A percentile compares a stretch with the other conserved stretches of the same genome.
Conservation (phyloP, 2,888 invertebrate species). For the Trypoxylon attenuatum region DNA sequence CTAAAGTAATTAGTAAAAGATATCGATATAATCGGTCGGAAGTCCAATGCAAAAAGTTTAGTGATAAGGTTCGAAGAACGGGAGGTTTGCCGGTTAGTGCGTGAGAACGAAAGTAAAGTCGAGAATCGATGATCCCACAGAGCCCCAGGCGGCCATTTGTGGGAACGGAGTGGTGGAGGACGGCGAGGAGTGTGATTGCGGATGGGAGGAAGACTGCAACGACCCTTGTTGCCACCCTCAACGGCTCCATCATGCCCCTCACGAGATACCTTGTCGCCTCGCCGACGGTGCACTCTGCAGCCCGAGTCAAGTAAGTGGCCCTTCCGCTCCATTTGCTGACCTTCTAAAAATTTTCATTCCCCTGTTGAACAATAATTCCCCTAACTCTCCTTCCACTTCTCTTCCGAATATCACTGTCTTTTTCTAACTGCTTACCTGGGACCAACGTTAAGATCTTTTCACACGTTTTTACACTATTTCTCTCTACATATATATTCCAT, state of each 20-base stretch:
- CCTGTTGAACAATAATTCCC: constrained; percentile 1
- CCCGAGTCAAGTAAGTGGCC: constrained; percentile 82
- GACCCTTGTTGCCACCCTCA: constrained; percentile 95
- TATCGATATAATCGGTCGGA: too few relatives aligned
- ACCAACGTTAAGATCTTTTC: too few relatives aligned
- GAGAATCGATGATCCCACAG: constrained; percentile 75
- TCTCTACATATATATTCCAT: too few relatives aligned
- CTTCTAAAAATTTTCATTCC: constrained; percentile 12
- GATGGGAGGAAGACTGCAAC: constrained; percentile 96
- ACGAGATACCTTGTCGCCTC: constrained; percentile 89
- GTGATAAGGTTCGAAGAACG: too few relatives aligned
- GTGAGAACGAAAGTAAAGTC: constrained; percentile 18
- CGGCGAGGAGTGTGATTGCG: constrained; percentile 98
- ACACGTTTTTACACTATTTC: too few relatives aligned
- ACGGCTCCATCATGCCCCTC: constrained; percentile 83
- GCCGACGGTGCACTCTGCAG: constrained; percentile 86
- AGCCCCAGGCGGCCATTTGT: constrained; percentile 93
- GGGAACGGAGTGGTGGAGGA: constrained; percentile 98
- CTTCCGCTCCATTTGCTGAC: constrained; percentile 24
- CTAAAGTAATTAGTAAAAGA: too few relatives aligned
- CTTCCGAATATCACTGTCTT: too few relatives aligned
- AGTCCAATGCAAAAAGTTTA: too few relatives aligned
- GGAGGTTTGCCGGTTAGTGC: too few relatives aligned
- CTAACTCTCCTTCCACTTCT: too few relatives aligned
- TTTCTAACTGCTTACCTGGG: too few relatives aligned